phyloP scores from a whole-genome alignment of 2,113 vertebrate genomes.

The Sinocyclocheilus anshuiensis region DNA sequence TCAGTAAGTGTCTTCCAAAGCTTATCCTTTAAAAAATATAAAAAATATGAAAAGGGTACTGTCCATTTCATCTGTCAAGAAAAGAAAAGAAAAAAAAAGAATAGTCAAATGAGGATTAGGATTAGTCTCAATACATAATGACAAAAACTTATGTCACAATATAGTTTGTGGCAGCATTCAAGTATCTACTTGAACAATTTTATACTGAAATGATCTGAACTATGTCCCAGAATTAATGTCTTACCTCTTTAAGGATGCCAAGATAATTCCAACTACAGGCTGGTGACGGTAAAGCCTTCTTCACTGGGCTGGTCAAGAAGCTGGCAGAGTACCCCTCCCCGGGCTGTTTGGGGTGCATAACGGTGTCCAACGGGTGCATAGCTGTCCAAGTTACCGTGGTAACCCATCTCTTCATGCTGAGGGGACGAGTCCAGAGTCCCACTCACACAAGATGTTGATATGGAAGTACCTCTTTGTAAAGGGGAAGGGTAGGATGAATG shows the following conservation, averaged over 20 bases:
- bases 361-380: constrained; percentile 89
- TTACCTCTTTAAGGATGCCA: constrained; percentile 74
- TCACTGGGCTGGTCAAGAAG: constrained; percentile 92
- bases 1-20: constrained; percentile 48
- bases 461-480: constrained; percentile 68
- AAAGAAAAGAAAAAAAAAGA: constrained; percentile 55
- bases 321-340: constrained; percentile 91
- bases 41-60: constrained; percentile 79
- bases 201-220: not conserved
- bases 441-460: constrained; percentile 71
- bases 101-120: constrained; percentile 38
- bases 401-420: constrained; percentile 83
- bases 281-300: constrained; percentile 98
- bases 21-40: constrained; percentile 70
- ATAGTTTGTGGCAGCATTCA: not conserved
- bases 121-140: constrained; percentile 18
- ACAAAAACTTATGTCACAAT: not conserved
- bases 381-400: constrained; percentile 72
- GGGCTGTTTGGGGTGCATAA: constrained; percentile 86
- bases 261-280: constrained; percentile 85
- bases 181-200: not conserved
- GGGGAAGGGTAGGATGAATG: constrained; percentile 64
- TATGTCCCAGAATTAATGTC: constrained; percentile 29
- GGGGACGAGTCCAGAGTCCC: constrained; percentile 88
- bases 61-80: constrained; percentile 73